Evolutionary conservation across 2,888 invertebrate species (phyloP).

Genomic region (Leptothorax acervorum): DNA sequence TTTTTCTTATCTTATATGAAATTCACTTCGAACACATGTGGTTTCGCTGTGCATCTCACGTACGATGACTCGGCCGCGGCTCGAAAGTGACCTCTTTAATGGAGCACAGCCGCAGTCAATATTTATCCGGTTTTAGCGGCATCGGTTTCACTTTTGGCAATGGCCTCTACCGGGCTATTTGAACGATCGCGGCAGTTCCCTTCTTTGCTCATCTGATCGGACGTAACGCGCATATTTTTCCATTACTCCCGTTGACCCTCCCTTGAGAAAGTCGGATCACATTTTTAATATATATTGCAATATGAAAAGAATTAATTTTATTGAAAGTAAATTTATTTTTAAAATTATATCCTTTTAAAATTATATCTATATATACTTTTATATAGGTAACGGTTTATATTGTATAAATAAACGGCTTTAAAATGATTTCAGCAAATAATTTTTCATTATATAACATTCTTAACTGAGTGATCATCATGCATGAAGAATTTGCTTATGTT

Average conservation of each 20-base stretch:
- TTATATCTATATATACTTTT: background rate
- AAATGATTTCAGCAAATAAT: background rate
- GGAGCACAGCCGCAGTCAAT: conserved; percentile 69
- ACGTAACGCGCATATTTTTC: conserved; percentile 48
- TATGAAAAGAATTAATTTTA: background rate
- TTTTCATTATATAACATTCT: background rate
- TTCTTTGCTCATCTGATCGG: conserved; percentile 64
- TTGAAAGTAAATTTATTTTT: conserved; percentile 3
- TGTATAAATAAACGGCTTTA: background rate
- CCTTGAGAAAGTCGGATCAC: background rate
- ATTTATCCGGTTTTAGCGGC: conserved; percentile 73
- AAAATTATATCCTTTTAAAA: background rate
- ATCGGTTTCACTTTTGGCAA: conserved; percentile 85
- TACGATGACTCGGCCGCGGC: conserved; percentile 65
- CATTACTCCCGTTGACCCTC: conserved; percentile 5
- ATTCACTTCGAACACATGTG: conserved; percentile 10
- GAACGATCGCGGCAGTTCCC: conserved; percentile 66
- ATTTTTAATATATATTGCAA: background rate
- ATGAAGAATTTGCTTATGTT: background rate
- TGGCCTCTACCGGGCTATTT: conserved; percentile 81
- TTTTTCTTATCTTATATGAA: conserved; percentile 12
- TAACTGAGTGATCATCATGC: background rate
- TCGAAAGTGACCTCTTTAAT: conserved; percentile 81
- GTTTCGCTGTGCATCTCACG: conserved; percentile 45
- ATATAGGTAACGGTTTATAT: background rate